Evolutionary conservation across 2,113 vertebrate genomes (phyloP), one percentile per base, ranked within the genome.

Genomic region (Pachycephala philippinensis): DNA sequence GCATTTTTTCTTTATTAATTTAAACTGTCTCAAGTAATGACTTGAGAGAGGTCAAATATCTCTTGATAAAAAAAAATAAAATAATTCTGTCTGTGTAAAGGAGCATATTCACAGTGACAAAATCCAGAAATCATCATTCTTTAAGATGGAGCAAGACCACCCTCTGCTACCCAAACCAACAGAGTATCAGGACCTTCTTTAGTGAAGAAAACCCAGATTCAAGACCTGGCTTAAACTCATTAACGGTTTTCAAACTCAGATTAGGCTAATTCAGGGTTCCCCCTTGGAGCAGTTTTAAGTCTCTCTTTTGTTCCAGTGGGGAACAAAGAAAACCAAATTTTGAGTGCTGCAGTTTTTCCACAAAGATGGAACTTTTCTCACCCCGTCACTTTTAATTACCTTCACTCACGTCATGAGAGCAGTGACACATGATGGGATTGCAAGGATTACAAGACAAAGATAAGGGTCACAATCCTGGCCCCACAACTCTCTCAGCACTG

Each of bases 1-100:
- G 33, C 18, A 54, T 40, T 71, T 93, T 52, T 42, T 88, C 76
- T 86, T 86, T 92, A 95, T 82, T 76, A 94, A 96, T 96, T 86
- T 91, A 92, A 90, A 88, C 40, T 75, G 71, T 82, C 91, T 72
- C 42, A 52, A 71, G n/a, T 13, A 94, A 89, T 72, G 59, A 49
- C 75, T 83, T 42, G 11, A 72, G 37, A 93, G 60, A 81, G 79
- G 75, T 90, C 85, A 90, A 88, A 84, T 71, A 75, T 60, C 56
- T 84, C 56, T 56, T 78, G 47, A 77, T 76, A 7, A 71, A 68
- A 86, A 79, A 59, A 7, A 40, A 35, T 13, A 6, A 2, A 35
- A 60, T 20, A 22, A 39, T 8, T 28, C 8, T 23, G 82, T 21
- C 35, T 47, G 1, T 66, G 54, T 68, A 56, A 86, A 94, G n/a